These are phyloP conservation scores for Zophobas morio DNA, from an alignment of 1,140 invertebrate genomes.

Conservation along the genomic window DNA sequence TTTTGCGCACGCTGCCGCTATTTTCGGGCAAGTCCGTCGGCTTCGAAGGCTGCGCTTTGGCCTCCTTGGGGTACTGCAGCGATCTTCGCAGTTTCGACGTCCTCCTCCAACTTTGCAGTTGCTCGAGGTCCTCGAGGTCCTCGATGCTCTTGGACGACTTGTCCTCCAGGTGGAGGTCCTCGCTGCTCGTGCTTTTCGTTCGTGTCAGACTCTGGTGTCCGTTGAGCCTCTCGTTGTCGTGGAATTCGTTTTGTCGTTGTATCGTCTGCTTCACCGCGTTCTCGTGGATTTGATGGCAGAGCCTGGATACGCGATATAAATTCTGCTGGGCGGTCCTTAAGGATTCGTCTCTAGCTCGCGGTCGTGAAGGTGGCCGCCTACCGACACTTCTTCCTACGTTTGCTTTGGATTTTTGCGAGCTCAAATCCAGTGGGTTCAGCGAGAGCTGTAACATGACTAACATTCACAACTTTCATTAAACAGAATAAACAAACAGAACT, in stretches of 20 bases:
- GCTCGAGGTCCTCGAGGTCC: conserved; percentile 64
- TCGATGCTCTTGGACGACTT: conserved; percentile 60
- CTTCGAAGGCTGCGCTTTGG: conserved; percentile 60
- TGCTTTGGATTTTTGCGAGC: conserved; percentile 69
- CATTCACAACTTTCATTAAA: conserved; percentile 33
- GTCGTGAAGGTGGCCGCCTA: conserved; percentile 69
- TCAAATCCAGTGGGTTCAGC: conserved; percentile 70
- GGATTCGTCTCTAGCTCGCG: conserved; percentile 58
- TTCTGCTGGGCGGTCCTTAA: conserved; percentile 58
- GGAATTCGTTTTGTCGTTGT: conserved; percentile 58
- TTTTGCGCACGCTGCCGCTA: conserved; percentile 69
- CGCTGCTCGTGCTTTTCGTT: conserved; percentile 68
- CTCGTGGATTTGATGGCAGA: conserved; percentile 67
- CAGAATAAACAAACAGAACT: conserved; percentile 40
- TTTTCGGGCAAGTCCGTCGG: conserved; percentile 71
- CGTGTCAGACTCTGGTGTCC: conserved; percentile 60
- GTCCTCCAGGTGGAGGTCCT: conserved; percentile 66
- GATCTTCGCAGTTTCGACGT: conserved; percentile 74
- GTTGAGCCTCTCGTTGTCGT: conserved; percentile 50
- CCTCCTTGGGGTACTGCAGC: conserved; percentile 73
- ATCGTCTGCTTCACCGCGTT: conserved; percentile 63
- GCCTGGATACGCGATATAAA: conserved; percentile 65
- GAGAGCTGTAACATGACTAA: conserved; percentile 67
- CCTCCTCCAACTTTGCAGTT: conserved; percentile 71
- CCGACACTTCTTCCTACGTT: conserved; percentile 69